Conservation (phyloP, 64 coral and sea anemone genomes). For the Hydrozoanthus tunicans region DNA sequence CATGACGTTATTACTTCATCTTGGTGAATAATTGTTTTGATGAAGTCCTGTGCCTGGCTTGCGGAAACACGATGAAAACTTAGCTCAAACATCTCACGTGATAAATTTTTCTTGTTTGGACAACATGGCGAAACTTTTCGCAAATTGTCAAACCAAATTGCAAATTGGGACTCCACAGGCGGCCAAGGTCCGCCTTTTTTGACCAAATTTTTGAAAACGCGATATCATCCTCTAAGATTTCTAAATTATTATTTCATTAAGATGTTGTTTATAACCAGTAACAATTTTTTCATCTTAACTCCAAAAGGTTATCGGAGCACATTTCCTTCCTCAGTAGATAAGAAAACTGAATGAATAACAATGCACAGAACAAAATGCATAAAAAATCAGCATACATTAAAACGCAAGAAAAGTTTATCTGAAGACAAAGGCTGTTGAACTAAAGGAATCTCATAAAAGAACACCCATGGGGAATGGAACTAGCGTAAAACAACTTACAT, state of each 20-base stretch:
- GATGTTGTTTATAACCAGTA: neutral
- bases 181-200: too few species aligned
- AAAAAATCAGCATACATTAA: neutral
- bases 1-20: neutral
- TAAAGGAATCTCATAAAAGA: neutral
- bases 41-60: conserved; percentile 1
- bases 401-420: neutral
- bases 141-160: too few species aligned
- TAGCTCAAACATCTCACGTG: conserved; percentile 9
- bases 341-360: neutral
- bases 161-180: too few species aligned
- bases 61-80: neutral
- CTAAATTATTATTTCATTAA: too few species aligned
- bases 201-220: too few species aligned
- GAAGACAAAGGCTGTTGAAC: neutral
- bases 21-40: conserved; percentile 17
- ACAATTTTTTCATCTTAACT: neutral
- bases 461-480: too few species aligned
- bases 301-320: neutral
- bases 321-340: neutral
- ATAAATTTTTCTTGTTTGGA: neutral
- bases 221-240: too few species aligned
- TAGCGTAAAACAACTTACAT: too few species aligned
- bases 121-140: too few species aligned
- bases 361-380: neutral